Conservation (phyloP, 2,113 vertebrate species). For the Saguinus imperator region DNA sequence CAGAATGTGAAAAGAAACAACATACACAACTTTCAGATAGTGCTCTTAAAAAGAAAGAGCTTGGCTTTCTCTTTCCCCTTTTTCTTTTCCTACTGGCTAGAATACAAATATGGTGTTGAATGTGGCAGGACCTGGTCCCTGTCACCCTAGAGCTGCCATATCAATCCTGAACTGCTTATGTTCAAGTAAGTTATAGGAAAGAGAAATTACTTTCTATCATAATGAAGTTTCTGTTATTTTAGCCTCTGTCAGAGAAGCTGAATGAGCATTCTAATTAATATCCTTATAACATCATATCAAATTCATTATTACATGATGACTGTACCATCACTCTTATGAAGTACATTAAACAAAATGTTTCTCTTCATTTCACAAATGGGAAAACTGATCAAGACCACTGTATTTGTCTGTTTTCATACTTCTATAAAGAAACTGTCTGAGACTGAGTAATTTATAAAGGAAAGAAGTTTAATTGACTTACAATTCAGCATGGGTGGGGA, state of each 20-base stretch:
- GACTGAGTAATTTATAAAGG: too few relatives aligned
- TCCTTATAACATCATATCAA: neutral
- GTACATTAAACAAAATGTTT: neutral
- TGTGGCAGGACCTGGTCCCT: neutral
- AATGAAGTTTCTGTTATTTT: neutral
- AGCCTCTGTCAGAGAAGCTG: neutral
- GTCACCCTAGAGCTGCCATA: neutral
- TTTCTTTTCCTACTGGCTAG: neutral
- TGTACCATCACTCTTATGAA: neutral
- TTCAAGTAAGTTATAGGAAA: neutral
- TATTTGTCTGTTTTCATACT: too few relatives aligned
- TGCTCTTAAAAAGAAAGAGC: neutral
- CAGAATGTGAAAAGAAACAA: neutral
- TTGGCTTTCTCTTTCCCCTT: neutral
- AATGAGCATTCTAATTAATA: neutral
- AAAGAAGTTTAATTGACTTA: too few relatives aligned
- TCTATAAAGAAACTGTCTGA: too few relatives aligned
- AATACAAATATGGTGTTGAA: neutral
- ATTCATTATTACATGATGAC: neutral
- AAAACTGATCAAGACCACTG: neutral
- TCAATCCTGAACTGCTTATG: neutral
- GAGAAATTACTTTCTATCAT: neutral
- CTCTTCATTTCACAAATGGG: neutral
- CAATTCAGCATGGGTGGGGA: too few relatives aligned
- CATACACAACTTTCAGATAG: neutral